Evolutionary conservation across 2,797 vertebrate species (phyloP), one percentile per base, ranked within the genome.

Genomic region (Falco berigora): DNA sequence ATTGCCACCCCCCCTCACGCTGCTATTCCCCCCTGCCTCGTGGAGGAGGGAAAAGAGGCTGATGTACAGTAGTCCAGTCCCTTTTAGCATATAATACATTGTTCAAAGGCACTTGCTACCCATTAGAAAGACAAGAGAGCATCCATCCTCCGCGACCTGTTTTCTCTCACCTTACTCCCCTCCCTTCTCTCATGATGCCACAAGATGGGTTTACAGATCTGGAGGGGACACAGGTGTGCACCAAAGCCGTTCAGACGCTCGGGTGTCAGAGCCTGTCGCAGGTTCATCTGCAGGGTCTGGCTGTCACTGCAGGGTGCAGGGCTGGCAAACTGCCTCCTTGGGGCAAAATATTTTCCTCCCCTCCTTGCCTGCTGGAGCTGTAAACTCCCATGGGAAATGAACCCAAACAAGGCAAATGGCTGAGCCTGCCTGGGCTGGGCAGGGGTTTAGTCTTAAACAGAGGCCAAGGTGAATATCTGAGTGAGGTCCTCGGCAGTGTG

Each of bases 401-500:
- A 68, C 58, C 42, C 53, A 71, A 50, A 42, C 18, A 71, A 44
- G 46, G 71, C 19, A 36, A 84, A 73, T 47, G 69, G 13, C 52
- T 78, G 59, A 86, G 38, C 50, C 62, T 56, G 22, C 49, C 69
- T 61, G 24, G 25, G 34, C 36, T 85, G 53, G 82, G 34, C 42
- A 74, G 67, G n/a, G 55, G 8, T 63, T 96, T 66, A 34, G 49
- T 16, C 69, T 74, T 87, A 72, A 59, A 28, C 9, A 34, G 44
- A 74, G 76, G 71, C 69, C 86, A 73, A 72, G 34, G 66, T 88
- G 84, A 78, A 58, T 88, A 64, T 73, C 81, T 88, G 58, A 67
- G 30, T 23, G 49, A 76, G 28, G n/a, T 90, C 67, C 82, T 91
- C 77, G 86, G 53, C 19, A 14, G 61, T 42, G 38, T 12, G 19